These are phyloP conservation scores for Noctilio leporinus DNA, from an alignment of 2,113 vertebrate species.

Conservation along the genomic window DNA sequence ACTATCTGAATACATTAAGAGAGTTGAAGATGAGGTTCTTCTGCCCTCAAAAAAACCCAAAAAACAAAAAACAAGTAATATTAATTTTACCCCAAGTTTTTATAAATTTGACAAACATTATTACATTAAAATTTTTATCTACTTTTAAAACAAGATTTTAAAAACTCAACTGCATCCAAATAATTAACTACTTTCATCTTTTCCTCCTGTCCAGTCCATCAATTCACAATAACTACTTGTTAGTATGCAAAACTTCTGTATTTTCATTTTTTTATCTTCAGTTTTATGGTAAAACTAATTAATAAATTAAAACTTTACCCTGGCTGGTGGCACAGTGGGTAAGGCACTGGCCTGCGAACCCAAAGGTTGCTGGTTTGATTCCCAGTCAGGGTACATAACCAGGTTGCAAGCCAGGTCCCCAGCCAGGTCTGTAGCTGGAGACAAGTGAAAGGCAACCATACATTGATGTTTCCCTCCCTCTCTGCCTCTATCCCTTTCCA, in stretches of 20 bases:
- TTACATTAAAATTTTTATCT: not conserved
- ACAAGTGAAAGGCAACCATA: too few relatives aligned
- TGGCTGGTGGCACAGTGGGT: too few relatives aligned
- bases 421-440: too few relatives aligned
- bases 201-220: not conserved
- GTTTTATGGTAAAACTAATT: slow-evolving; percentile 2
- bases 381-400: too few relatives aligned
- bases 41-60: not conserved
- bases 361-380: too few relatives aligned
- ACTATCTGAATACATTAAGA: not conserved
- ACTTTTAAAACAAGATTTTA: not conserved
- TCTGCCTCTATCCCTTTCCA: too few relatives aligned
- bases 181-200: not conserved
- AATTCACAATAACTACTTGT: not conserved
- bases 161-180: not conserved
- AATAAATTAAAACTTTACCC: slow-evolving; percentile 3
- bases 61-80: not conserved
- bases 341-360: too few relatives aligned
- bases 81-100: not conserved
- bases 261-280: not conserved
- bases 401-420: too few relatives aligned
- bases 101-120: not conserved
- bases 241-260: not conserved
- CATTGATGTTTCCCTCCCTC: too few relatives aligned
- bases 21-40: not conserved